phyloP scores from a whole-genome alignment of 2,113 vertebrate genomes.

The Mesitornis unicolor region DNA sequence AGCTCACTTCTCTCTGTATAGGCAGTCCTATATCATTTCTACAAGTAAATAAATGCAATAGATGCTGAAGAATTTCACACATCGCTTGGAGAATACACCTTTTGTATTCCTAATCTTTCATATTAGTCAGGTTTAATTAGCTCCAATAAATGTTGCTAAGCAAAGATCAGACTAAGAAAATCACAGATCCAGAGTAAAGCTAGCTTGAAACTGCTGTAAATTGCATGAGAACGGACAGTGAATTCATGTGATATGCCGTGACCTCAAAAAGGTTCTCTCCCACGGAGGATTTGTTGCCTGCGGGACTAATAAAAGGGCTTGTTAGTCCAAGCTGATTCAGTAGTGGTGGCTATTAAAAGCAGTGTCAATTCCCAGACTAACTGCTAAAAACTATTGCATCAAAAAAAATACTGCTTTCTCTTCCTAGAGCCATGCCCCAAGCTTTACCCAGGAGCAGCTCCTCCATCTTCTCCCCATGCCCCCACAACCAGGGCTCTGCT shows the following conservation, averaged over 20 bases:
- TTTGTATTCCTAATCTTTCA: background rate
- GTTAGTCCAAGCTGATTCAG: background rate
- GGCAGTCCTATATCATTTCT: background rate
- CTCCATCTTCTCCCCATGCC: background rate
- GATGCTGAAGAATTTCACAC: background rate
- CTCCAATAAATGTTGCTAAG: background rate
- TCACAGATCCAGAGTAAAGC: background rate
- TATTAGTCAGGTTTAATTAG: background rate
- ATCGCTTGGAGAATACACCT: background rate
- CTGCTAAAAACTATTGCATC: background rate
- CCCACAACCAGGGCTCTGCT: accelerated
- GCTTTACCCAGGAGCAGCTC: background rate
- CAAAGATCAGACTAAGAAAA: background rate
- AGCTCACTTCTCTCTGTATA: background rate
- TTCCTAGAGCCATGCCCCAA: background rate
- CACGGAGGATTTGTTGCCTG: background rate
- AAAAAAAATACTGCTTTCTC: too few relatives aligned
- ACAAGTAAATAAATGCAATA: background rate
- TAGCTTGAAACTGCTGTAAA: background rate
- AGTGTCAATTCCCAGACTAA: background rate
- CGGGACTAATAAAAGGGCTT: background rate
- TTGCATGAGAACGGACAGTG: background rate
- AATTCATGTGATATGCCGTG: background rate
- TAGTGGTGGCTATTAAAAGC: background rate
- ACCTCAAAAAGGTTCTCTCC: background rate